Base-by-base conservation (phyloP, 2,113 vertebrate genomes). In the Odobenus rosmarus region DNA sequence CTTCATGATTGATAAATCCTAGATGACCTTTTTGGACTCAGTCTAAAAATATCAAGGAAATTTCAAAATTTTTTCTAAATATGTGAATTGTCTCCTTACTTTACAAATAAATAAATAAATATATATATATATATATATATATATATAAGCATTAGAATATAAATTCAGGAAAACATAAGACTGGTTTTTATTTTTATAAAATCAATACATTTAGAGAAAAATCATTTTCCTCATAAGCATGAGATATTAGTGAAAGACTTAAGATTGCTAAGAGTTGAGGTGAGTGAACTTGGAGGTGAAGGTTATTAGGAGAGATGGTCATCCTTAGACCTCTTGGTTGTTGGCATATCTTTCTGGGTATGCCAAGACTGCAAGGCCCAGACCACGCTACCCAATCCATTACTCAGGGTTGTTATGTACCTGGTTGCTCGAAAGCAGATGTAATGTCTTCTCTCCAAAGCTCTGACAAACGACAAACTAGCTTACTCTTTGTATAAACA, bases 21-120 rank as follows among this genome's bases (percentile, higher is more conserved):
- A 55, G 7, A 59, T 77, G 15, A 85, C 39, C 24, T 53, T 88
- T 96, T 90, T n/a, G 39, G 26, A 88, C 15, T 91, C 31, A 33
- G 57, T 88, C 23, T 57, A 76, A 13, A 96, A 95, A 76, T 53
- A 15, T 61, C 31, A 86, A 92, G 13, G 7, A 93, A 82, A 61
- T 76, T 76, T 94, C 49, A 77, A 85, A 83, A 8, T 90, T 88
- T 86, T 96, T 79, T 71, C 28, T 69, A 72, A 91, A 55, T 53
- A 89, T 82, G 79, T 96, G 33, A 95, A 96, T 83, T 74, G 1
- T 84, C 28, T 57, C 33, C 42, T 62, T 19, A 61, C 33, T 79
- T 93, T 80, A 96, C 2, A 89, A 79, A 83, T 80, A 31, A 62
- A 79, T 55, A 49, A 39, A 39, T 39, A 39, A 39, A 39, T 39